Evolutionary conservation across 2,113 vertebrate species (phyloP), one percentile per base, ranked within the genome.

Genomic region (Gnathonemus longibarbis): DNA sequence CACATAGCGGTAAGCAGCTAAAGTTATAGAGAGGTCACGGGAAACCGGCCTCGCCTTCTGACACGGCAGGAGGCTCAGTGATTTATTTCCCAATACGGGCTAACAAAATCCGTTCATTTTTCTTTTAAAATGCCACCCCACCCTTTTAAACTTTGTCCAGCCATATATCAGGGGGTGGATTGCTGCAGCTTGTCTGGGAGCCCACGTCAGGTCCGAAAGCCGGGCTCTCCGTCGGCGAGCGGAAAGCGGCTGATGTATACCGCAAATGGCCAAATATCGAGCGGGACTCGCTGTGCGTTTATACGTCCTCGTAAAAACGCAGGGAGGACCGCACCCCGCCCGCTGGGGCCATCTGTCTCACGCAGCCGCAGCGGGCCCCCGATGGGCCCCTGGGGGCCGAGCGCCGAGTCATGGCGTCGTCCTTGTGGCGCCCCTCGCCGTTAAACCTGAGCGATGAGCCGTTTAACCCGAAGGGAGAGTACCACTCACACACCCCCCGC

Each of bases 371-470:
- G 10, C 21, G 46, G 45, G 45, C 45, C 45, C 42, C 84, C 3
- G 8, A n/a, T 11, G 74, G 35, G 35, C 13, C 74, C 15, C 35
- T 1, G 31, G 74, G 85, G n/a, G 4, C 27, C 13, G 50, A 87
- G 85, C 31, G 2, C 5, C n/a, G 86, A 91, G 91, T 90, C 35
- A 92, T 90, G 46, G 62, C 91, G 35, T 86, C 77, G 19, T 27
- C 80, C 3, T 83, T 15, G 27, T 11, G 70, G n/a, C 86, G 77
- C 62, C 88, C 83, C 90, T 89, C 90, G 87, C 92, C 91, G 91
- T 93, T 91, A 91, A 91, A 91, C 89, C 88, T 39, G 90, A 62
- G 88, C 88, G 70, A 89, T 80, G 56, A 85, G n/a, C 45, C 58
- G 50, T 90, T 89, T 91, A 91, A 88, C 89, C 58, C 19, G 13